Conservation (phyloP, 1,140 invertebrate species). For the Anastatus disparis region DNA sequence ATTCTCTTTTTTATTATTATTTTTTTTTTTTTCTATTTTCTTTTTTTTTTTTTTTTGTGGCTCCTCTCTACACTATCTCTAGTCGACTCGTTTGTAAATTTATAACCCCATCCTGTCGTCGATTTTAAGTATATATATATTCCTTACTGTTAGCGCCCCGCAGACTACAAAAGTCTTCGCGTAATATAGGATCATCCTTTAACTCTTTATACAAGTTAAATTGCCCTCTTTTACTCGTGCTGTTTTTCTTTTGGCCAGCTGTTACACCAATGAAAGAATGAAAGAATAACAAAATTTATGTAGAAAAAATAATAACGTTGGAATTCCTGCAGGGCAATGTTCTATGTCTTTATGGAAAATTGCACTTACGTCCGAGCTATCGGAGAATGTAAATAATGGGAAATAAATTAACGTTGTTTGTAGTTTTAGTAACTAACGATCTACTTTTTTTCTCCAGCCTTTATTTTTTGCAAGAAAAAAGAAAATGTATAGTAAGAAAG, state of each 20-base stretch:
- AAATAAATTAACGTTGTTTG: background rate
- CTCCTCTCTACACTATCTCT: background rate
- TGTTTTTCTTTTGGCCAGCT: background rate
- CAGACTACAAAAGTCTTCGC: background rate
- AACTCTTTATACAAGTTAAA: conserved; percentile 24
- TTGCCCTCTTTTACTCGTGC: background rate
- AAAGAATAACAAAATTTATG: too few species aligned
- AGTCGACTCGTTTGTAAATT: background rate
- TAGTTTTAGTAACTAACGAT: too few species aligned
- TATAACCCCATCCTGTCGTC: conserved; percentile 15
- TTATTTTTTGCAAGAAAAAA: too few species aligned
- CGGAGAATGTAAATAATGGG: background rate
- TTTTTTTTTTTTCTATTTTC: too few species aligned
- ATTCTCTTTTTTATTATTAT: background rate
- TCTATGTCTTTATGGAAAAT: background rate
- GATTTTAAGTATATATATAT: conserved; percentile 1
- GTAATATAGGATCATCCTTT: background rate
- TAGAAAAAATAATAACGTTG: background rate
- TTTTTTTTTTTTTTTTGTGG: too few species aligned
- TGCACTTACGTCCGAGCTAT: background rate
- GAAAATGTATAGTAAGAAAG: too few species aligned
- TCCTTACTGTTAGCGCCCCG: background rate
- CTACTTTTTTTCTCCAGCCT: too few species aligned
- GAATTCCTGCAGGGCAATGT: background rate
- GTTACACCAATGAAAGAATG: background rate